Percentiles rank a stretch among this genome's conserved stretches.
Conservation (phyloP, 2,888 invertebrate species). For the Polia nebulosa region DNA sequence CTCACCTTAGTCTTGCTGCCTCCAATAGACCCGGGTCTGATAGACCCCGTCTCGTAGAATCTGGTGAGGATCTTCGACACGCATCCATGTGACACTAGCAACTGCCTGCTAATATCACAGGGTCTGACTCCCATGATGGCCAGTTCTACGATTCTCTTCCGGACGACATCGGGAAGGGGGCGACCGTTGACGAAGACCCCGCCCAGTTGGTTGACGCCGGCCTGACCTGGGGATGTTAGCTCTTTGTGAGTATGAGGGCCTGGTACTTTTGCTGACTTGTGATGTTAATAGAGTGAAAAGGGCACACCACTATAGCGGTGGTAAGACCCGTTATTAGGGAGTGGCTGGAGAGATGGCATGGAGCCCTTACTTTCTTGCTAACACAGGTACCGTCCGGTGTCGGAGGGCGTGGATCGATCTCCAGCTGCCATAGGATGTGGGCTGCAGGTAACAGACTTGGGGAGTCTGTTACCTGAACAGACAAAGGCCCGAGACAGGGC, state of each 20-base stretch:
- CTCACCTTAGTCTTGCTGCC: constrained; percentile 98
- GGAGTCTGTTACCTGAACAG: no score
- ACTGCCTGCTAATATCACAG: constrained; percentile 98
- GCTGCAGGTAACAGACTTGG: no score
- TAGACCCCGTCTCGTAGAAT: constrained; percentile 99
- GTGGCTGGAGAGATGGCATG: no score
- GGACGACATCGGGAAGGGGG: constrained; percentile 98
- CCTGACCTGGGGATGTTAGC: constrained; percentile 94
- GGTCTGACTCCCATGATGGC: constrained; percentile 98
- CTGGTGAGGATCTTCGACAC: constrained; percentile 99
- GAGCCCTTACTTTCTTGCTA: no score
- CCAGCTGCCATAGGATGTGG: no score
- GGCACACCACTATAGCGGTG: no score
- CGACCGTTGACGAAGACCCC: constrained; percentile 99
- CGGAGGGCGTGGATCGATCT: no score
- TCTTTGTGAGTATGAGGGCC: constrained; percentile 17
- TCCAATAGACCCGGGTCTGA: constrained; percentile 98
- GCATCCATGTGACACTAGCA: constrained; percentile 99
- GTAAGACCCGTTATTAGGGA: no score
- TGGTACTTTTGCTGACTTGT: constrained; percentile 13
- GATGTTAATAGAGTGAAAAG: background rate
- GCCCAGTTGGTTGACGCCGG: constrained; percentile 99
- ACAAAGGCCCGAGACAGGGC: no score
- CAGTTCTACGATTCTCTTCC: constrained; percentile 98
- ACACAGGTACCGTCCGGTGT: no score